Conservation (phyloP, 2,888 invertebrate species). For the Ochropleura plecta region DNA sequence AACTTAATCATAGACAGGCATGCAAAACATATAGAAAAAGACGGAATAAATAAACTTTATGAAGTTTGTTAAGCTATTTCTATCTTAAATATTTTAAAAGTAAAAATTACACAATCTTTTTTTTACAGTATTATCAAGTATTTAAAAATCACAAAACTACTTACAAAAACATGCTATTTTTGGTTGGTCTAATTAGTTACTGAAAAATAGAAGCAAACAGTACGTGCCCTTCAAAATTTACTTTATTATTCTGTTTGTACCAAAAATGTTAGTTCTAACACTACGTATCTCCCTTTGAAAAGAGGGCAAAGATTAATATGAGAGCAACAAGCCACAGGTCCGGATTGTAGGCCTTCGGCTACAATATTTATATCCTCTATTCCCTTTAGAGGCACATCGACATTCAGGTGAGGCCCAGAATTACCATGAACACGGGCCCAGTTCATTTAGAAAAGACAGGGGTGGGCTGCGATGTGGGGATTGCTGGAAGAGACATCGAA, state of each 20-base stretch:
- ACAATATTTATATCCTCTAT: slow-evolving; percentile 80
- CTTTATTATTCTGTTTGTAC: slow-evolving; percentile 1
- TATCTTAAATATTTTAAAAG: neutral
- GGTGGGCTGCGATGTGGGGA: slow-evolving; percentile 62
- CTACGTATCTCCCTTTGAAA: slow-evolving; percentile 8
- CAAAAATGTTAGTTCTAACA: slow-evolving; percentile 11
- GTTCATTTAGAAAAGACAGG: slow-evolving; percentile 81
- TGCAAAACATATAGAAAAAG: too few species aligned
- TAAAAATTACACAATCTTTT: neutral
- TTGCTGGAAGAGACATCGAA: slow-evolving; percentile 63
- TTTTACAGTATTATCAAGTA: neutral
- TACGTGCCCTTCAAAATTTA: neutral
- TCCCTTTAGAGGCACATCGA: slow-evolving; percentile 78
- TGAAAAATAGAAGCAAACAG: neutral
- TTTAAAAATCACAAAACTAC: neutral
- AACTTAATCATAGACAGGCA: too few species aligned
- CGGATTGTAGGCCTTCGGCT: slow-evolving; percentile 64
- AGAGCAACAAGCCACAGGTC: slow-evolving; percentile 48
- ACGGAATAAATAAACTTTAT: too few species aligned
- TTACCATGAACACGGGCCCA: slow-evolving; percentile 85
- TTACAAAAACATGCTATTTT: neutral
- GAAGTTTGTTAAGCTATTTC: neutral
- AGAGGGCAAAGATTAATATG: slow-evolving; percentile 45
- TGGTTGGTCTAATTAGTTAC: neutral
- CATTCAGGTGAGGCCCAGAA: slow-evolving; percentile 84